Percentiles rank a stretch among this genome's conserved stretches.
phyloP scores from a whole-genome alignment of 2,888 invertebrate species.

The Nasonia oneida region DNA sequence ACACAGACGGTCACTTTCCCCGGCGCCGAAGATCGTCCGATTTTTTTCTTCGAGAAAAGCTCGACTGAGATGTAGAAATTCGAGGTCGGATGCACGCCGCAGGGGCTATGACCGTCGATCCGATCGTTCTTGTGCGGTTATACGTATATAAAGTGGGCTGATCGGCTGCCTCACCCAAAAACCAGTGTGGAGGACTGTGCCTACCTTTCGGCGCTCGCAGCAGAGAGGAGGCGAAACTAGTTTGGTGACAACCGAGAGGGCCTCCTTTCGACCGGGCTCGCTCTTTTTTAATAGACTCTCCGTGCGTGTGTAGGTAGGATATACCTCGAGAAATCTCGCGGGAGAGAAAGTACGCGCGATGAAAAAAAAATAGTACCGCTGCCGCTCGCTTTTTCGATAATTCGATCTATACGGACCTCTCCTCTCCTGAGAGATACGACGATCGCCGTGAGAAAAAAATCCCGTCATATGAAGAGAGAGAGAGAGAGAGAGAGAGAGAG shows the following conservation, averaged over 20 bases:
- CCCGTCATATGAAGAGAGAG: background rate
- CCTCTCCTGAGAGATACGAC: background rate
- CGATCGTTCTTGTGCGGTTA: conserved; percentile 47
- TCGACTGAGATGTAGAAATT: conserved; percentile 14
- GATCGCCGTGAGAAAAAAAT: conserved; percentile 52
- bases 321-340: conserved; percentile 45
- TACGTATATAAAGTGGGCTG: conserved; percentile 43
- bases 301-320: background rate
- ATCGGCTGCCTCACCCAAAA: conserved; percentile 39
- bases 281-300: conserved; percentile 52
- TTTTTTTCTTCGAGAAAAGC: conserved; percentile 39
- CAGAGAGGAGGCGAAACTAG: conserved; percentile 71
- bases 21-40: conserved; percentile 1
- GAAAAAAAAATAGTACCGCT: conserved; percentile 28
- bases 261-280: conserved; percentile 60
- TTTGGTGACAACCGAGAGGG: conserved; percentile 76
- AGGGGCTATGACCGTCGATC: conserved; percentile 66
- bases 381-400: conserved; percentile 43
- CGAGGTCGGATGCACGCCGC: conserved; percentile 55
- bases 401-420: conserved; percentile 29
- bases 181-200: background rate
- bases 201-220: conserved; percentile 61
- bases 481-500: background rate
- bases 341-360: conserved; percentile 69
- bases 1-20: background rate